A percentile compares a stretch with the other conserved stretches of the same genome.
Conservation (phyloP, 2,797 vertebrate genomes). For the Hemibagrus guttatus region DNA sequence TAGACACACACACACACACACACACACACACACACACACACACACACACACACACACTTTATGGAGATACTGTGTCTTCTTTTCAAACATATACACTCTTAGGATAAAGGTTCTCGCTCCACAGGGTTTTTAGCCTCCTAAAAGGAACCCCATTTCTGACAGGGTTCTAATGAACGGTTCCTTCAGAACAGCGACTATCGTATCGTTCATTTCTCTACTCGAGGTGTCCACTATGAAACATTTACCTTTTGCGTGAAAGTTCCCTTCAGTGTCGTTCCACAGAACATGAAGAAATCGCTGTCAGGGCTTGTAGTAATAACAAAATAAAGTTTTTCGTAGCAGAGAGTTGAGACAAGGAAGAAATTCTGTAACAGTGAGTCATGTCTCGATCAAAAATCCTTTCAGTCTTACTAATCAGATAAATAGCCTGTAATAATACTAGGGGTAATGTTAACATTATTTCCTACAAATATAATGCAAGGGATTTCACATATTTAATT, state of each 20-base stretch:
- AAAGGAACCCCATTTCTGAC: not conserved
- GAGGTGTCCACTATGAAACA: not conserved
- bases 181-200: not conserved
- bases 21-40: conserved; percentile 10
- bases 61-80: not conserved
- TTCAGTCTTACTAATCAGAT: conserved; percentile 13
- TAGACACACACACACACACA: conserved; percentile 4
- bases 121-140: not conserved
- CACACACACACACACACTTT: not conserved
- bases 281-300: not conserved
- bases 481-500: not conserved
- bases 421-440: not conserved
- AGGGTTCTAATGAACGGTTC: not conserved
- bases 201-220: not conserved
- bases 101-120: not conserved
- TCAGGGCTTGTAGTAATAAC: conserved; percentile 4
- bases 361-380: conserved; percentile 5
- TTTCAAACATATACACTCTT: not conserved
- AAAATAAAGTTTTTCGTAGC: not conserved
- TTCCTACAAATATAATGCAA: conserved; percentile 16
- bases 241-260: not conserved
- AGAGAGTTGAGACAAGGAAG: not conserved
- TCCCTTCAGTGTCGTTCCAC: not conserved
- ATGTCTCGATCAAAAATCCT: conserved; percentile 17
- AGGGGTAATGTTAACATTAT: not conserved